Percentiles rank a stretch among this genome's conserved stretches.
These are phyloP conservation scores for Tichodroma muraria DNA, from an alignment of 2,113 vertebrate genomes.

Conservation along the genomic window DNA sequence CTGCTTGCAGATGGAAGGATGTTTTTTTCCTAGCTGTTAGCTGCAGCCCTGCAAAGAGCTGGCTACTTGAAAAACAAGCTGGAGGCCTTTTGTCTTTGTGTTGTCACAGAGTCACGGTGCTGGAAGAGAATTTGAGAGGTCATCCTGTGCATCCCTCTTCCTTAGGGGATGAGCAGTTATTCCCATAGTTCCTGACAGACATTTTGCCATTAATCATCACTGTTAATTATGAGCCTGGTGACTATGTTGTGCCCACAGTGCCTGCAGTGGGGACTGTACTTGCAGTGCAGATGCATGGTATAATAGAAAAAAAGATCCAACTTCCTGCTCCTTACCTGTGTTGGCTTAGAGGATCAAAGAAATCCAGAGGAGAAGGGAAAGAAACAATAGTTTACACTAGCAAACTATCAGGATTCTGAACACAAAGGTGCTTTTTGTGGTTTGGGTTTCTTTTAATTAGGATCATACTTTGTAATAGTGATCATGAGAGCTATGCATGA, in stretches of 20 bases:
- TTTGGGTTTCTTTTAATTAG: not conserved
- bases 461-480: not conserved
- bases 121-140: not conserved
- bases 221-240: not conserved
- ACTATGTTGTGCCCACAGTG: not conserved
- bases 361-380: not conserved
- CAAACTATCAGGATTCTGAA: not conserved
- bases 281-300: not conserved
- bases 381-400: not conserved
- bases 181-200: not conserved
- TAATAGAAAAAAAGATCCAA: not conserved
- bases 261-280: not conserved
- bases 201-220: not conserved
- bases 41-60: not conserved
- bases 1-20: not conserved
- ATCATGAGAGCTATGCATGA: constrained; percentile 13
- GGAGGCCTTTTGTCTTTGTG: not conserved
- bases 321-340: not conserved
- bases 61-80: not conserved
- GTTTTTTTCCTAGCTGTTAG: not conserved
- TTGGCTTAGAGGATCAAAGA: not conserved
- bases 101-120: not conserved
- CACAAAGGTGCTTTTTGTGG: constrained; percentile 10
- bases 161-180: not conserved
- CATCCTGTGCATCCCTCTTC: not conserved